These are phyloP conservation scores for Emydocephalus ijimae DNA, from an alignment of 2,113 vertebrate species.

Conservation along the genomic window DNA sequence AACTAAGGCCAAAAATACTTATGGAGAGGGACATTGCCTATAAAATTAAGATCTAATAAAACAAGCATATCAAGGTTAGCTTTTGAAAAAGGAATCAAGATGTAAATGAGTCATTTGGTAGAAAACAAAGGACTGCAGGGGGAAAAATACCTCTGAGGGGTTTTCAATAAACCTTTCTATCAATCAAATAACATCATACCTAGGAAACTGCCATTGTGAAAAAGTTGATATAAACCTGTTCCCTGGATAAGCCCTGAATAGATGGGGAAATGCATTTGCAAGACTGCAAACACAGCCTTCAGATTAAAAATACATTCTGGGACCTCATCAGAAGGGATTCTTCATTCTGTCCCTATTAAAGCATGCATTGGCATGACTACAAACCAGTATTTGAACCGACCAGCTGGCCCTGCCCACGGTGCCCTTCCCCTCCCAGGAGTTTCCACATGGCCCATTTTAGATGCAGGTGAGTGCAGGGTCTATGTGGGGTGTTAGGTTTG, in stretches of 20 bases:
- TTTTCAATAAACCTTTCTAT: not conserved
- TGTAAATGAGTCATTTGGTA: not conserved
- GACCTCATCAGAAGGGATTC: not conserved
- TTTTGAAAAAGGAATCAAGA: not conserved
- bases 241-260: not conserved
- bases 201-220: not conserved
- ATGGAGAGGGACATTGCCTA: not conserved
- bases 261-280: not conserved
- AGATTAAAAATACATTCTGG: not conserved
- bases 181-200: not conserved
- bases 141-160: not conserved
- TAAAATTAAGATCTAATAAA: not conserved
- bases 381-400: no score
- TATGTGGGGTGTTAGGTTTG: no score
- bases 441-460: no score
- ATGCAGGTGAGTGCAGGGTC: no score
- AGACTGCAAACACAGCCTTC: not conserved
- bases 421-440: no score
- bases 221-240: not conserved
- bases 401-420: no score
- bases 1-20: not conserved
- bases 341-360: not conserved
- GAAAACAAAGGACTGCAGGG: not conserved
- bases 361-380: not conserved
- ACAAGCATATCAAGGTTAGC: not conserved